Base-by-base conservation (phyloP, 2,113 vertebrate genomes). In the Raja brachyura region DNA sequence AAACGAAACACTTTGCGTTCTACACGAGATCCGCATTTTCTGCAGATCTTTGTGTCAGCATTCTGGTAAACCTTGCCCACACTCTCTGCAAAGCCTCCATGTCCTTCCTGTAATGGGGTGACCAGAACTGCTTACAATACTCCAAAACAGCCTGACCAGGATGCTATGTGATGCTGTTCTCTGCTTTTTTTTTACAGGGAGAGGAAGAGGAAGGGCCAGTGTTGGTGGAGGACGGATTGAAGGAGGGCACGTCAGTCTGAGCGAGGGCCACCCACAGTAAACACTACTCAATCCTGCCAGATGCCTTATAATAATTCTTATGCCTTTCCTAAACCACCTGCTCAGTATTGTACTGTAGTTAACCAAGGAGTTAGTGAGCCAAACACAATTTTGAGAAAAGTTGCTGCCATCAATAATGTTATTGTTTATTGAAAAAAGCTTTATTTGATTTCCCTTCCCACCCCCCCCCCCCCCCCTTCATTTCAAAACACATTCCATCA, bases 231-330 rank as follows among this genome's bases (percentile, higher is more conserved):
- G 94, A 95, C 39, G 94, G 94, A 93, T 94, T 93, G 0, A 96
- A 96, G 93, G 96, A 96, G 94, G 96, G 96, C 77, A 97, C 96
- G 93, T 97, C 97, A 0, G 97, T 97, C 94, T 97, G 97, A 97
- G 0, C 0, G 94, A 93, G 61, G 94, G 93, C 18, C 90, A 73
- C 61, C 93, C 94, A 93, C 83, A 93, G 94, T 94, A 94, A 94
- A 95, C 95, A 94, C 94, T 59, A 25, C 95, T 96, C 95, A 94
- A 95, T 94, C 95, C 96, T 96, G 96, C 96, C 96, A 96, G 96
- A 97, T 96, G 96, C 96, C 96, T 97, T 97, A 92, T 92, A 92
- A 92, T 92, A 73, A 68, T 92, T 92, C 66, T 92, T 92, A 73
- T 54, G 90, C 90, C 96, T 96, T 97, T 97, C 96, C 96, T 97